A percentile compares a stretch with the other conserved stretches of the same genome.
Evolutionary conservation across 2,888 invertebrate species (phyloP).

Genomic region (Aleiodes testaceus): DNA sequence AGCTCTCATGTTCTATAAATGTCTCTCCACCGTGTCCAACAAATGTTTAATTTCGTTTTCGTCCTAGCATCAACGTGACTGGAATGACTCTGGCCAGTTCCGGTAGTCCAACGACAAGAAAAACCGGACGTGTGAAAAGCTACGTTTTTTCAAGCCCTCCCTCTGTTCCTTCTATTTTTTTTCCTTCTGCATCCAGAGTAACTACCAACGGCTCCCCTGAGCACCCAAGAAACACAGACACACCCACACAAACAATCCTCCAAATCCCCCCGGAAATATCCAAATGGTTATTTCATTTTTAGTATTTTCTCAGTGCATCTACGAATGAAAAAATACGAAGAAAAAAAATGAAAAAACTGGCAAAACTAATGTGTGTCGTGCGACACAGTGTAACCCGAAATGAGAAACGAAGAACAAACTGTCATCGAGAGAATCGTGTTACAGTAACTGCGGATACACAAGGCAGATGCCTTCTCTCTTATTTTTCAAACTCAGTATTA

Average conservation of each 20-base stretch:
- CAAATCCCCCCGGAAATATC: slow-evolving; percentile 18
- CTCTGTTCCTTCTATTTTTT: not conserved
- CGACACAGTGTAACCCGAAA: slow-evolving; percentile 43
- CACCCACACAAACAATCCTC: no score
- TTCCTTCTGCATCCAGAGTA: no score
- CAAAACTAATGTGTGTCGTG: slow-evolving; percentile 39
- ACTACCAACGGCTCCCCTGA: no score
- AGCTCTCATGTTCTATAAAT: slow-evolving; percentile 1
- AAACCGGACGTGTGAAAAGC: slow-evolving; percentile 34
- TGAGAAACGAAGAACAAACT: slow-evolving; percentile 45
- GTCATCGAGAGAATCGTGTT: slow-evolving; percentile 46
- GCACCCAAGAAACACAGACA: no score
- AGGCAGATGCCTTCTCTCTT: slow-evolving; percentile 50
- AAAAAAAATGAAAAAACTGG: not conserved
- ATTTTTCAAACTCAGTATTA: slow-evolving; percentile 13
- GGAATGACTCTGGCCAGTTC: slow-evolving; percentile 14
- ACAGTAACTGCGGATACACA: slow-evolving; percentile 41
- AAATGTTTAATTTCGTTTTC: slow-evolving; percentile 34
- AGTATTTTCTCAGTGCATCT: not conserved
- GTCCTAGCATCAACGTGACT: slow-evolving; percentile 30
- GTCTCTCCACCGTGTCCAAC: slow-evolving; percentile 32
- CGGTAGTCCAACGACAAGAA: slow-evolving; percentile 30
- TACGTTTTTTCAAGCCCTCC: not conserved
- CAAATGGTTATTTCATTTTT: slow-evolving; percentile 21
- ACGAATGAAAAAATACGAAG: not conserved